phyloP scores from a whole-genome alignment of 1,140 invertebrate genomes.

The Hyles vespertilio region DNA sequence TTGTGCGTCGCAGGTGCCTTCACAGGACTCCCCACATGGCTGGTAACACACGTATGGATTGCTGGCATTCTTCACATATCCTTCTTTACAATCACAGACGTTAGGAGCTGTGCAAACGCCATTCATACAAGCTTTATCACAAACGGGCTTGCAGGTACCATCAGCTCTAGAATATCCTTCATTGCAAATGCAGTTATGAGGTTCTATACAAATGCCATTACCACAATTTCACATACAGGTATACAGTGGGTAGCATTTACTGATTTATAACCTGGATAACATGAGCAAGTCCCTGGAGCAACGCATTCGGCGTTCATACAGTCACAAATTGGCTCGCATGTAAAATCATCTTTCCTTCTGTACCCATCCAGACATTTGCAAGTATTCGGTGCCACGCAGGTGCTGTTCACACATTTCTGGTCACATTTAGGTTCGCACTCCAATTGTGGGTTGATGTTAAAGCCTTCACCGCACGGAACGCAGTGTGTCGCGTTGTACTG shows the following conservation, averaged over 20 bases:
- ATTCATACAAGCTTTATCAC: slow-evolving; percentile 72
- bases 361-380: slow-evolving; percentile 66
- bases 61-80: slow-evolving; percentile 55
- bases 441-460: slow-evolving; percentile 24
- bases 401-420: slow-evolving; percentile 60
- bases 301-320: slow-evolving; percentile 75
- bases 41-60: slow-evolving; percentile 23
- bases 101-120: slow-evolving; percentile 71
- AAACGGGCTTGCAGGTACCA: slow-evolving; percentile 67
- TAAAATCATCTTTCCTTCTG: slow-evolving; percentile 3
- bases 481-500: slow-evolving; percentile 43
- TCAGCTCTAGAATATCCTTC: slow-evolving; percentile 62
- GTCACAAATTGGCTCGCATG: slow-evolving; percentile 34
- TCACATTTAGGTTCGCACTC: slow-evolving; percentile 67
- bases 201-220: slow-evolving; percentile 74
- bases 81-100: slow-evolving; percentile 73
- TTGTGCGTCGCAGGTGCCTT: slow-evolving; percentile 14
- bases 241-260: neutral
- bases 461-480: slow-evolving; percentile 40
- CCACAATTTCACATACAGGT: slow-evolving; percentile 64
- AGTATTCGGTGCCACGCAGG: slow-evolving; percentile 67
- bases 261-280: slow-evolving; percentile 54
- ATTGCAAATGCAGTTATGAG: slow-evolving; percentile 73
- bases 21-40: slow-evolving; percentile 26
- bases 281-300: slow-evolving; percentile 77